Base-by-base conservation (phyloP, 1,140 invertebrate genomes). In the Eufriesea mexicana region DNA sequence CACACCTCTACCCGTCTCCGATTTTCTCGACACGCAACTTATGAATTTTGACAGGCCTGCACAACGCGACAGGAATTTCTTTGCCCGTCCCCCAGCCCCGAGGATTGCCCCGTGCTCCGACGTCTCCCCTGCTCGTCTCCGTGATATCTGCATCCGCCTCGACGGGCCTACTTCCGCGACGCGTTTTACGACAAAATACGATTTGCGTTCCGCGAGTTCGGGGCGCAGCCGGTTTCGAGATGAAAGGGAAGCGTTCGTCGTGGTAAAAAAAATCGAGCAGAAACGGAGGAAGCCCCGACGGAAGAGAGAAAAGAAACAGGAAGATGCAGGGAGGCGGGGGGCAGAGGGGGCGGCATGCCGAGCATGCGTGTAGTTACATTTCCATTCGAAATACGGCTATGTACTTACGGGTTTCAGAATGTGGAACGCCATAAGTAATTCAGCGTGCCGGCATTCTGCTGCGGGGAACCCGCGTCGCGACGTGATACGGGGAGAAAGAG, bases 361-460 rank as follows among this genome's bases (percentile, higher is more conserved):
- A 47, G 57, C 87, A 61, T 16, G 83, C 61, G 73, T 79, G 75
- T 75, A 83, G 66, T 85, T 87, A 83, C 75, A 83, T 79, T 79
- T 85, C 86, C 75, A 85, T 83, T 62, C 76, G 73, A 88, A 82
- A 85, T 84, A 71, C 81, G 72, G 85, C 51, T 57, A 73, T 73
- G 76, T 62, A 49, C 84, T 84, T 75, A 77, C 81, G 55, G 54
- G 66, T 76, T 88, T 76, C 79, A 81, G 83, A 73, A 84, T 79
- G 86, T 79, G 81, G 80, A 77, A 72, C 83, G 75, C 79, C 83
- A 73, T 87, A 83, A 90, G 90, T 90, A 90, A 90, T 90, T 90
- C 87, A 87, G 76, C 68, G 78, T 79, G 83, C 70, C 66, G 57
- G 68, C 77, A 86, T 88, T 88, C 84, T 84, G 84, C 82, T 67